Base-by-base conservation (phyloP, 1,140 invertebrate genomes). In the Charaxes varanes region DNA sequence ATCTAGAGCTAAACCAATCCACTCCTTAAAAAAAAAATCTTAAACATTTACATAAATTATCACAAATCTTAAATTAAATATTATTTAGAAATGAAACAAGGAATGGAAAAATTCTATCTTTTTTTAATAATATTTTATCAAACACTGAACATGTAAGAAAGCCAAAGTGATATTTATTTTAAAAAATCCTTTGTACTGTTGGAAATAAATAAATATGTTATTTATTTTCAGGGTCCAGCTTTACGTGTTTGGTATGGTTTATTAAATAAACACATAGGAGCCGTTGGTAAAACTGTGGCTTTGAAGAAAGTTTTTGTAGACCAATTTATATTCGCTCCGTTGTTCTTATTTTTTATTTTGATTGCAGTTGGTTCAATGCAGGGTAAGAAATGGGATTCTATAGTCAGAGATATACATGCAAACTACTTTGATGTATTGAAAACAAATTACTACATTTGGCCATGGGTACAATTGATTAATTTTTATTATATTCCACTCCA, bases 371-470 rank as follows among this genome's bases (percentile, higher is more conserved):
- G 88, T 3, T 46, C 85, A 6, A 41, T 91, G 10, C 89, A 94
- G 62, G 88, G 89, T 2, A 87, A 90, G 43, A 48, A 80, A 22
- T 53, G 85, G 4, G 55, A 87, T 1, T 52, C 76, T 8, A 85
- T 91, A 30, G 86, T 88, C 66, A 49, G 71, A 2, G 88, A 92
- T 64, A 34, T 94, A 1, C 58, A 81, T 38, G 56, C 66, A 0
- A 88, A 91, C 60, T 94, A 93, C 65, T 41, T 67, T 4, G 88
- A 92, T 60, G 89, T 95, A 28, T 66, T 95, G 45, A 73, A 86
- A 21, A 88, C 87, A 18, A 94, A 93, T 85, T 95, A 92, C 62
- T 92, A 90, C 87, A 52, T 96, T 3, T 97, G 94, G 94, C 94
- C 94, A 11, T 85, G 89, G 57, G 92, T 94, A 0, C 94, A 96